These are phyloP conservation scores for Cynoglossus semilaevis DNA, from an alignment of 2,113 vertebrate genomes.

Conservation along the genomic window DNA sequence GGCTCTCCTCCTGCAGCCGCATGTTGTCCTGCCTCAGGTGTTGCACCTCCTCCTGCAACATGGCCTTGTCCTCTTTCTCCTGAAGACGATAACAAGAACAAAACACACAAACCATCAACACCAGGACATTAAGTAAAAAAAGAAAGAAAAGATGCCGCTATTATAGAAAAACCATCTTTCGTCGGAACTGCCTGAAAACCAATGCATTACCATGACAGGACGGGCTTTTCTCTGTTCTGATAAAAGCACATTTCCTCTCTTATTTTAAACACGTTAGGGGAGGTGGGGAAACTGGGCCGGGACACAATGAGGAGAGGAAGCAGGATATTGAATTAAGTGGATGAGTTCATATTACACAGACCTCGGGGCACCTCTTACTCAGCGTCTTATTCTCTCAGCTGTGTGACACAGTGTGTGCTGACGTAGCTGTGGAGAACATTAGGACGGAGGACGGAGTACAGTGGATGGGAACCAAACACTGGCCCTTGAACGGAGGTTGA, in stretches of 20 bases:
- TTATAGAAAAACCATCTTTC: constrained; percentile 53
- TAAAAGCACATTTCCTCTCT: constrained; percentile 55
- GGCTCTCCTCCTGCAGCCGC: constrained; percentile 94
- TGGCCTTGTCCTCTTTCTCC: constrained; percentile 98
- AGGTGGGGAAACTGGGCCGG: constrained; percentile 43
- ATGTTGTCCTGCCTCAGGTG: constrained; percentile 95
- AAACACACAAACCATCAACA: constrained; percentile 25
- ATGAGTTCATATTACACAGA: constrained; percentile 55
- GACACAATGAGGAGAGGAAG: constrained; percentile 64
- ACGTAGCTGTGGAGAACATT: constrained; percentile 9
- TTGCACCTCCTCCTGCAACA: constrained; percentile 92
- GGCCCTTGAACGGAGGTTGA: too few species aligned
- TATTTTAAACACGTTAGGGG: constrained; percentile 53
- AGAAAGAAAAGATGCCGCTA: constrained; percentile 30
- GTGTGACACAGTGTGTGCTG: constrained; percentile 27
- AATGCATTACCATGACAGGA: constrained; percentile 53
- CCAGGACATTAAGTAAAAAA: constrained; percentile 16
- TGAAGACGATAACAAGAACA: constrained; percentile 56
- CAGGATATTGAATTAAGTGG: constrained; percentile 66
- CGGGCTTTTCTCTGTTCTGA: constrained; percentile 39
- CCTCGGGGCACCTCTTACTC: constrained; percentile 48
- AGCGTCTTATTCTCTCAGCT: constrained; percentile 28
- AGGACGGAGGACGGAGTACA: background rate
- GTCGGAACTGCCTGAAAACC: constrained; percentile 35
- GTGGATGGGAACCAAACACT: too few species aligned